Base-by-base conservation (phyloP, 1,140 invertebrate species). In the Nasonia vitripennis region DNA sequence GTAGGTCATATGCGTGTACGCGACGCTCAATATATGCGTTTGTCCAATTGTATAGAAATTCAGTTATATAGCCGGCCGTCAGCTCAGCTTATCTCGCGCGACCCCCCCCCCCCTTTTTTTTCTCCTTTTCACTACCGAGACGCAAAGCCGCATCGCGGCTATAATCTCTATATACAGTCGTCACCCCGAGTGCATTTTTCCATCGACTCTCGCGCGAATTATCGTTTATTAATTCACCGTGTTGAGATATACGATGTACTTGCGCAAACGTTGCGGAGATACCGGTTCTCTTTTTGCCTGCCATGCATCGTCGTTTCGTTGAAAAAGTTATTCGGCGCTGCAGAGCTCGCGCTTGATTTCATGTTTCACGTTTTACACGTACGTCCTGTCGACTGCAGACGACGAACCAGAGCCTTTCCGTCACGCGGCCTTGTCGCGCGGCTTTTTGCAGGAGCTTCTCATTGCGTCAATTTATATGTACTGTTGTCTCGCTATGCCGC, bases 1-100 rank as follows among this genome's bases (percentile, higher is more conserved):
- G 55, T 83, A 83, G 82, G 82, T 83, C 82, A 83, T 37, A 17
- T 34, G 11, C 12, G 51, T n/a, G 55, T 20, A 62, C 23, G 41
- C 51, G 27, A 27, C 67, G 37, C 45, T 71, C 37, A 81, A 27
- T 27, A 20, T 62, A 62, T 20, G 2, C 55, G 55, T 62, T 62
- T 62, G 20, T 20, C 41, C 41, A 68, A 68, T 51, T 51, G 68
- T 73, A 68, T 67, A 83, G 55, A 77, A 83, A 67, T 77, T 77
- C 7, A 83, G 55, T 73, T 27, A 48, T 55, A 55, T 20, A 41
- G 6, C 7, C 41, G 41, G 20, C 34, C 34, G 79, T 41, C 20
- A 6, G 20, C 20, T 62, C 20, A 14, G 2, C 81, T 83, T 83
- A 83, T 83, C 81, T 77, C 81, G 31, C 7, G 34, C 2, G 6